Evolutionary conservation across 2,888 invertebrate genomes (phyloP).

Genomic region (Lithophane ornitopus): DNA sequence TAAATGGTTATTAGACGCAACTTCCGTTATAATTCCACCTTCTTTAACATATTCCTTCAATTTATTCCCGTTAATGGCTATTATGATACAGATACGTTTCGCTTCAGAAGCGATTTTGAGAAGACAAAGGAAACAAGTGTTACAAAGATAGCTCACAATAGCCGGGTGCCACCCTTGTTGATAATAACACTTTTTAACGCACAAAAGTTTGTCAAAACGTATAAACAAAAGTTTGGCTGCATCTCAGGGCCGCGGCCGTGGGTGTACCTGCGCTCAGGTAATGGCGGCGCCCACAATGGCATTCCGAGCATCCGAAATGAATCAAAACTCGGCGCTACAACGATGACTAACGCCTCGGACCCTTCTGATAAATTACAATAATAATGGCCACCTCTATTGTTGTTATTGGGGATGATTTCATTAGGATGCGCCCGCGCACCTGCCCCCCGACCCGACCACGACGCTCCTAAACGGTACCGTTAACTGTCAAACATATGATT

Average conservation of each 20-base stretch:
- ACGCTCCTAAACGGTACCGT: slow-evolving; percentile 70
- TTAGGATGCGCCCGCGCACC: slow-evolving; percentile 82
- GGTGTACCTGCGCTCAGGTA: slow-evolving; percentile 83
- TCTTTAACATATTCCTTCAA: slow-evolving; percentile 70
- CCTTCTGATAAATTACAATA: slow-evolving; percentile 86
- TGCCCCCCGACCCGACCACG: slow-evolving; percentile 64
- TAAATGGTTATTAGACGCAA: slow-evolving; percentile 70
- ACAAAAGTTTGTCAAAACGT: slow-evolving; percentile 85
- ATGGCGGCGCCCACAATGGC: slow-evolving; percentile 85
- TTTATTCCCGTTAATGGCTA: slow-evolving; percentile 68
- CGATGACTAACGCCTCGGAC: slow-evolving; percentile 79
- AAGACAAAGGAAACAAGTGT: slow-evolving; percentile 72
- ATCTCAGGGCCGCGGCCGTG: slow-evolving; percentile 35
- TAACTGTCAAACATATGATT: slow-evolving; percentile 78
- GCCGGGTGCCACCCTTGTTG: slow-evolving; percentile 80
- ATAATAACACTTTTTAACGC: slow-evolving; percentile 83
- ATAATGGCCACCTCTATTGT: slow-evolving; percentile 84
- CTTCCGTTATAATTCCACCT: slow-evolving; percentile 79
- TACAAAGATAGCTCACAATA: slow-evolving; percentile 73
- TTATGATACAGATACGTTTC: slow-evolving; percentile 51
- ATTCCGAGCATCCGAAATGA: slow-evolving; percentile 89
- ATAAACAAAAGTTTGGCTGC: slow-evolving; percentile 80
- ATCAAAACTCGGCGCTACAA: slow-evolving; percentile 85
- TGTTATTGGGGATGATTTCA: slow-evolving; percentile 87
- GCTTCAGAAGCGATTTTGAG: slow-evolving; percentile 59